These are phyloP conservation scores for Siniperca scherzeri DNA, from an alignment of 2,797 vertebrate genomes.

Conservation along the genomic window DNA sequence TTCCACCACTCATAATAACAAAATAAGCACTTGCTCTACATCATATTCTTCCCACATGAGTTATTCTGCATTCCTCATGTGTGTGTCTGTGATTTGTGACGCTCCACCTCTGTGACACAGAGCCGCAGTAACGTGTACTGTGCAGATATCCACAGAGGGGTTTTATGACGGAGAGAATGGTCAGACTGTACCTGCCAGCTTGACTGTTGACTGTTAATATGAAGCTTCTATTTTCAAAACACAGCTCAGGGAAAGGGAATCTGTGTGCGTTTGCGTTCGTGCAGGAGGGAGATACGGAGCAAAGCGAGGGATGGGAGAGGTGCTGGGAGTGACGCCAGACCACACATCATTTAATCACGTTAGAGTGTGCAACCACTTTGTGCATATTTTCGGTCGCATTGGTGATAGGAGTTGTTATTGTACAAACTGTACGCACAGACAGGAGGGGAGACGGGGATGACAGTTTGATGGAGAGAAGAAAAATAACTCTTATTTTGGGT, in stretches of 20 bases:
- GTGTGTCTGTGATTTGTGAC: conserved; percentile 59
- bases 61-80: conserved; percentile 67
- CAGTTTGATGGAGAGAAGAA: conserved; percentile 39
- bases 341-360: conserved; percentile 85
- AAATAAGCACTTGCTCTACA: conserved; percentile 27
- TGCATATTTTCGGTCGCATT: conserved; percentile 77
- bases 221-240: conserved; percentile 81
- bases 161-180: conserved; percentile 47
- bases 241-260: conserved; percentile 73
- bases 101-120: conserved; percentile 59
- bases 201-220: conserved; percentile 83
- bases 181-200: conserved; percentile 77
- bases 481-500: conserved; percentile 49
- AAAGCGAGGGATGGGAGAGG: conserved; percentile 72
- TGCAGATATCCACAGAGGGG: conserved; percentile 32
- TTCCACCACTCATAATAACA: conserved; percentile 12
- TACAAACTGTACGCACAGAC: conserved; percentile 54
- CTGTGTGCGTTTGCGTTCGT: conserved; percentile 55
- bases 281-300: conserved; percentile 68
- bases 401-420: conserved; percentile 81
- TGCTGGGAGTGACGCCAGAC: conserved; percentile 84
- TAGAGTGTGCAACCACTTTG: conserved; percentile 81
- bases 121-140: conserved; percentile 42
- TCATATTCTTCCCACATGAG: conserved; percentile 28
- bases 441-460: conserved; percentile 24